These are phyloP conservation scores for Tryphoninae sp. DNA, from an alignment of 2,888 invertebrate genomes.

Conservation along the genomic window DNA sequence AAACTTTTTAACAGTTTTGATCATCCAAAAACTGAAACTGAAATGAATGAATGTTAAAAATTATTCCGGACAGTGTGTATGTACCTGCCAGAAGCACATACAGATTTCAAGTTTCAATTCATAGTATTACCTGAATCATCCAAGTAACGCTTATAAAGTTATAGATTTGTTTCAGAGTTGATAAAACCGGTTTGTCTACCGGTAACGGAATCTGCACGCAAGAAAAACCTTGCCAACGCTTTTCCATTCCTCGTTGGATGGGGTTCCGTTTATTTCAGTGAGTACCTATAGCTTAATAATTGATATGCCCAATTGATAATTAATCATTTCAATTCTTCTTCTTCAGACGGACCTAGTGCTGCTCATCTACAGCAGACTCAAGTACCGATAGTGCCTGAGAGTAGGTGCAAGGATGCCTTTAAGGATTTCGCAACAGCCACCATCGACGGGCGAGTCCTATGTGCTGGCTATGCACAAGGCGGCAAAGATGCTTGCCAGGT, in stretches of 20 bases:
- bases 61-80: no score
- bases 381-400: conserved; percentile 86
- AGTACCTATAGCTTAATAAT: conserved; percentile 78
- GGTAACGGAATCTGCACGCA: conserved; percentile 82
- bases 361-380: conserved; percentile 86
- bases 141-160: not conserved
- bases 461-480: conserved; percentile 86
- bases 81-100: no score
- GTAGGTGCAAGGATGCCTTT: conserved; percentile 85
- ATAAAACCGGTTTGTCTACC: conserved; percentile 91
- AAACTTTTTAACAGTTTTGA: no score
- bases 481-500: conserved; percentile 89
- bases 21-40: no score
- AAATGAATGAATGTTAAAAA: no score
- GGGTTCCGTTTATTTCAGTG: conserved; percentile 89
- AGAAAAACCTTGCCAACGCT: conserved; percentile 83
- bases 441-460: conserved; percentile 86
- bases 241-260: conserved; percentile 91
- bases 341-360: conserved; percentile 87
- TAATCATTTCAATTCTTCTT: conserved; percentile 17
- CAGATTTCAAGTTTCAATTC: no score
- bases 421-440: conserved; percentile 82
- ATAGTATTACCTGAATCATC: not conserved
- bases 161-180: conserved; percentile 82
- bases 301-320: not conserved